Percentiles rank a stretch among this genome's conserved stretches.
Conservation (phyloP, 2,113 vertebrate genomes). For the Cyprinodon variegatus region DNA sequence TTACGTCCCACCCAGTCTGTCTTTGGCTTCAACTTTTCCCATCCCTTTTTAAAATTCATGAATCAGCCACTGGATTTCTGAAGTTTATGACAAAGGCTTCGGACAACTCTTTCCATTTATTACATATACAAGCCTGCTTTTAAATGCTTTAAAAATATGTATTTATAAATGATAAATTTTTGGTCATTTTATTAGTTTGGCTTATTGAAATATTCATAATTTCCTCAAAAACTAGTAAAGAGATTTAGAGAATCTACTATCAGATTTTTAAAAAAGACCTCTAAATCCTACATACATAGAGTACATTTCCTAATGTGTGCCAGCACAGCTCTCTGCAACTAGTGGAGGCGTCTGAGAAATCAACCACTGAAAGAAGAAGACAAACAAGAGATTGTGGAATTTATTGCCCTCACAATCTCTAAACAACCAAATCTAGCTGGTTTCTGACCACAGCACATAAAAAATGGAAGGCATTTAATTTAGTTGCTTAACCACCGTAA, state of each 20-base stretch:
- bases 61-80: slow-evolving; percentile 33
- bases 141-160: neutral
- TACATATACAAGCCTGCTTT: neutral
- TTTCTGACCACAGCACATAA: slow-evolving; percentile 56
- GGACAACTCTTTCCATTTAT: neutral
- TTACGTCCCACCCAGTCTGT: slow-evolving; percentile 25
- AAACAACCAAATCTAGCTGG: slow-evolving; percentile 46
- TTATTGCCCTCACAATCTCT: slow-evolving; percentile 4
- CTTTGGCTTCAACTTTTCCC: slow-evolving; percentile 38
- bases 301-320: neutral
- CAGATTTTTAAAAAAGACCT: too few relatives aligned
- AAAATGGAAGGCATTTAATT: slow-evolving; percentile 63
- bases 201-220: neutral
- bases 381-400: neutral
- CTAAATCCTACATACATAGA: too few relatives aligned
- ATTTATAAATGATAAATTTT: neutral
- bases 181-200: neutral
- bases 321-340: neutral
- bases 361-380: neutral
- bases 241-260: neutral
- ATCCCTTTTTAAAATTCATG: slow-evolving; percentile 19
- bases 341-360: neutral
- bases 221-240: neutral
- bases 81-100: slow-evolving; percentile 24
- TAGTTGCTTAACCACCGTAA: slow-evolving; percentile 62